Evolutionary conservation across 2,888 invertebrate genomes (phyloP).

Genomic region (Galerucella calmariensis): DNA sequence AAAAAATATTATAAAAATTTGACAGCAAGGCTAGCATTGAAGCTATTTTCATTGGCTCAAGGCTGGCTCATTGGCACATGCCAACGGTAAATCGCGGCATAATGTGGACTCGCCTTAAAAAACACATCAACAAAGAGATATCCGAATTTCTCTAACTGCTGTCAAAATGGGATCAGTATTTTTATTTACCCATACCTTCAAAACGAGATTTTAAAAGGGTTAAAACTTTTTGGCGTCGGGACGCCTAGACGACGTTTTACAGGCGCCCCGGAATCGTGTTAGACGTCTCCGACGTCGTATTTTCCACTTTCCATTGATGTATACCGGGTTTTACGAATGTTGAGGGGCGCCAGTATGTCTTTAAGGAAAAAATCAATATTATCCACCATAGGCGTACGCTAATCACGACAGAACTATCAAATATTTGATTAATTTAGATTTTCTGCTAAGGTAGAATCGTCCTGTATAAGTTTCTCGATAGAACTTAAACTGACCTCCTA

Average conservation of each 20-base stretch:
- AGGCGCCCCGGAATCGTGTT: conserved; percentile 25
- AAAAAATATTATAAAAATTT: no score
- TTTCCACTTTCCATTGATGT: conserved; percentile 16
- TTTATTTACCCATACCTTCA: background rate
- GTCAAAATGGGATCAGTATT: no score
- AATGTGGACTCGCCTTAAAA: no score
- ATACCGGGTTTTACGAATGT: conserved; percentile 32
- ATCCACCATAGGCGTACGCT: conserved; percentile 1
- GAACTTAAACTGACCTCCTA: background rate
- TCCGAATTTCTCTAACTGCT: no score
- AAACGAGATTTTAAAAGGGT: background rate
- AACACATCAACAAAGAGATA: no score
- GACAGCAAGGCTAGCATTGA: no score
- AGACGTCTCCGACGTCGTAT: conserved; percentile 25
- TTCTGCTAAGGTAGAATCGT: background rate
- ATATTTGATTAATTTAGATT: no score
- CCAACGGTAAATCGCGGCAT: no score
- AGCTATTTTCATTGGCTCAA: no score
- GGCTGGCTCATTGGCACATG: no score
- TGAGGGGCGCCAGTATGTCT: conserved; percentile 40
- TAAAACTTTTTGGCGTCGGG: conserved; percentile 17
- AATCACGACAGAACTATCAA: no score
- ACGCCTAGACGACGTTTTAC: conserved; percentile 29
- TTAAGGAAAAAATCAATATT: conserved; percentile 36
- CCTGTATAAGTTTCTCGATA: background rate